Base-by-base conservation (phyloP, 1,140 invertebrate species). In the Macrocentrus cingulum region DNA sequence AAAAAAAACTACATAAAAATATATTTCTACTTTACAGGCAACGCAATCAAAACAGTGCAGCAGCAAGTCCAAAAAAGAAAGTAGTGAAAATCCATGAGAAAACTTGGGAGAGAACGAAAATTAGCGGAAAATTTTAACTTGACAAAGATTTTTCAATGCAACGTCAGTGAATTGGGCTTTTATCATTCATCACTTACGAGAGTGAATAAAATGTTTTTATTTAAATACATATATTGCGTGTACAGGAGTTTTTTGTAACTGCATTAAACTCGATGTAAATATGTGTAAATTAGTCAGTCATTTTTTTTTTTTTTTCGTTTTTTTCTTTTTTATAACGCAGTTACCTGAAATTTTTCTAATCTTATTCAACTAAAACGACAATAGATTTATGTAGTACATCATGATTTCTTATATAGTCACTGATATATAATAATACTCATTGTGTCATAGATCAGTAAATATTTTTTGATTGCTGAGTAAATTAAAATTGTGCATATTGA, bases 1-100 rank as follows among this genome's bases (percentile, higher is more conserved):
- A 9, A 18, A 25, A n/a, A n/a, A 13, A 25, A 16, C 36, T 13
- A 50, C 23, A 50, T 34, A 13, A 34, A 18, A 18, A 16, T 34
- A 22, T 19, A 20, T 29, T 46, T 46, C 4, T 1, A 34, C 4
- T 13, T 56, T 34, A 1, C 53, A 56, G 53, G 53, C 25, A 46
- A 11, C 53, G 53, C 20, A 5, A 46, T 34, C 53, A 45, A 46
- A 18, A 19, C 36, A 29, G 25, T 46, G 13, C 23, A 56, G 18
- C 16, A 20, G 1, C 42, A 32, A 18, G 11, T 20, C 20, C 42
- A 56, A 56, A 22, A 32, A 56, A 56, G 37, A 19, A 16, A 2
- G 16, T 22, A 45, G 20, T 25, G 25, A 23, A 46, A 20, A 13
- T 16, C 41, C 16, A 5, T 25, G 19, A n/a, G 22, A 46, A 29